Base-by-base conservation (phyloP, 2,797 vertebrate genomes). In the Gymnodraco acuticeps region DNA sequence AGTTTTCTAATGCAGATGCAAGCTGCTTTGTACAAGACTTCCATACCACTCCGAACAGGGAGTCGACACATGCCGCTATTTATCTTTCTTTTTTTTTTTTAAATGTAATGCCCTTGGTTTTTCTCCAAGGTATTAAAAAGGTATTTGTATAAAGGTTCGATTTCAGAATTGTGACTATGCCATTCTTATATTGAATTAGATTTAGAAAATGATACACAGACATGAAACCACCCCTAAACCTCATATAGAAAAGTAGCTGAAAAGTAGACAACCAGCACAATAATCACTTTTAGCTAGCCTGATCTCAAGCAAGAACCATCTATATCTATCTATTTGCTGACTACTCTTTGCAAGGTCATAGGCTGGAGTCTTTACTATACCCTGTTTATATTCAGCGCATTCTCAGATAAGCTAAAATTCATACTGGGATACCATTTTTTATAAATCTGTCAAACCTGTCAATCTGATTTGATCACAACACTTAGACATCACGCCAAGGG, bases 381-480 rank as follows among this genome's bases (percentile, higher is more conserved):
- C 8, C n/a, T 70, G 4, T 3, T 14, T 45, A 48, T 54, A 62
- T 64, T 53, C 14, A 69, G 14, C 20, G n/a, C 59, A 55, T 20
- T 33, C 55, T 60, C 47, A 3, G 17, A 2, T 45, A 13, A 63
- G 5, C 45, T 50, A 19, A 9, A 64, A 20, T 13, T 45, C 15
- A 70, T 41, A 17, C 2, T 43, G 13, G 12, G 12, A 46, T 6
- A 27, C 10, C 59, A 66, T 12, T 46, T 46, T 2, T 45, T 15
- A 45, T n/a, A 52, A 27, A 16, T 4, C 13, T 58, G 14, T 14
- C 46, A 27, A 13, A 1, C 4, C 42, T 23, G 52, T 48, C 23
- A 72, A 31, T 65, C 27, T 33, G 55, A 78, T 43, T n/a, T 61
- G 33, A 72, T 51, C 17, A 38, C 38, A 61, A 17, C 56, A 55